Conservation (phyloP, 2,113 vertebrate species). For the Parus major region DNA sequence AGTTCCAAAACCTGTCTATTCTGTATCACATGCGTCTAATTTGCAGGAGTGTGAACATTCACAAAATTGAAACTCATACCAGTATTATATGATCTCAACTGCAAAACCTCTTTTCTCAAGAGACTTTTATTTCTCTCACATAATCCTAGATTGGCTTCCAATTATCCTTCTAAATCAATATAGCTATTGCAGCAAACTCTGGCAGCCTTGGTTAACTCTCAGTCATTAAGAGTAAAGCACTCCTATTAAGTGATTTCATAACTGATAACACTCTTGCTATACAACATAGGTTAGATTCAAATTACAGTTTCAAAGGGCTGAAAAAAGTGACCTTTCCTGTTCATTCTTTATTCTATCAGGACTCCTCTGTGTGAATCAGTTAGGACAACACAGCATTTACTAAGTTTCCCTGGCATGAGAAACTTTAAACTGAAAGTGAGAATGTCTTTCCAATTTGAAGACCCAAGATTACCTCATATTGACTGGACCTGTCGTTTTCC, state of each 20-base stretch:
- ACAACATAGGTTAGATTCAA: background rate
- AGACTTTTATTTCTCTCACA: background rate
- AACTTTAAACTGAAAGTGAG: background rate
- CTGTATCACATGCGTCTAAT: background rate
- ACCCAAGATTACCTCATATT: background rate
- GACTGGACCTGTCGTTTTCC: background rate
- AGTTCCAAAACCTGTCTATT: background rate
- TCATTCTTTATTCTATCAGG: background rate
- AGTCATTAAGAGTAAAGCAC: background rate
- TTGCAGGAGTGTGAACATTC: background rate
- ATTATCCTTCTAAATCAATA: conserved; percentile 39
- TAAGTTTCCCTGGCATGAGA: background rate
- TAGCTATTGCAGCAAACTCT: background rate
- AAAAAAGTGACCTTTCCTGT: background rate
- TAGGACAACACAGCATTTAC: background rate
- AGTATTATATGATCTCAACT: background rate
- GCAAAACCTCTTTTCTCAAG: background rate
- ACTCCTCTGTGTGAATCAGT: background rate
- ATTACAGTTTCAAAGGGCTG: background rate
- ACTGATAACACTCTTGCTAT: background rate
- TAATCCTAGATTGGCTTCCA: background rate
- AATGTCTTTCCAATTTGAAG: background rate
- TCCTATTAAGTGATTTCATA: conserved; percentile 29
- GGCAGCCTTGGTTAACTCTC: background rate
- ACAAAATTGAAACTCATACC: background rate